Base-by-base conservation (phyloP, 1,140 invertebrate genomes). In the Brachionus rotundiformis region DNA sequence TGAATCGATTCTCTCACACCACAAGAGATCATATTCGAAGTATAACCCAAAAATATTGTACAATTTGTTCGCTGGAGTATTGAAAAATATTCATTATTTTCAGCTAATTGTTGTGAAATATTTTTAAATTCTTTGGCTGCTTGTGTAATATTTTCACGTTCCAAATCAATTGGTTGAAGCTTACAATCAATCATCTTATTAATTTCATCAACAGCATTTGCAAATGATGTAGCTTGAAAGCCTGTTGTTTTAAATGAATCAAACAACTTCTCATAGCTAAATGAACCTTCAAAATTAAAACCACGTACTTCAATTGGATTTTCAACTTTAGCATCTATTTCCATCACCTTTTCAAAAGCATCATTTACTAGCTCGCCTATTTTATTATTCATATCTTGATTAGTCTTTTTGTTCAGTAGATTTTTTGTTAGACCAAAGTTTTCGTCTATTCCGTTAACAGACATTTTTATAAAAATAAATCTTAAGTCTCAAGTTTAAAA, bases 11-110 rank as follows among this genome's bases (percentile, higher is more conserved):
- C 97, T 84, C 98, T 88, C 49, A 98, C 88, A 23, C 97, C 98
- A 80, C 93, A 94, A 0, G 96, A 98, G 7, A 95, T 93, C 90
- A 99, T 93, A 87, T 99, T 99, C 0, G 96, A 99, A 4, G 98
- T 99, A 86, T 93, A 99, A 0, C 96, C 96, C 76, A 99, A 88
- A 88, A 99, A 99, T 86, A 99, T 95, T 4, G 96, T 98, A 73
- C 68, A 73, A 73, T 73, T 73, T 41, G 68, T 44, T 73, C 23
- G 36, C 36, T 73, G 68, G 27, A 73, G 23, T 8, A 44, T 44
- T 3, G 68, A 73, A 27, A 23, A 73, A 25, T 44, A 73, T 73
- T 73, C 68, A 31, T 73, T 63, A 13, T 23, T 59, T 4, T 0
- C 76, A 1, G 8, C 25, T 31, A 54, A 54, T 16, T 33, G 39